phyloP scores from a whole-genome alignment of 1,140 invertebrate genomes.

The Drosophila equinoxialis region DNA sequence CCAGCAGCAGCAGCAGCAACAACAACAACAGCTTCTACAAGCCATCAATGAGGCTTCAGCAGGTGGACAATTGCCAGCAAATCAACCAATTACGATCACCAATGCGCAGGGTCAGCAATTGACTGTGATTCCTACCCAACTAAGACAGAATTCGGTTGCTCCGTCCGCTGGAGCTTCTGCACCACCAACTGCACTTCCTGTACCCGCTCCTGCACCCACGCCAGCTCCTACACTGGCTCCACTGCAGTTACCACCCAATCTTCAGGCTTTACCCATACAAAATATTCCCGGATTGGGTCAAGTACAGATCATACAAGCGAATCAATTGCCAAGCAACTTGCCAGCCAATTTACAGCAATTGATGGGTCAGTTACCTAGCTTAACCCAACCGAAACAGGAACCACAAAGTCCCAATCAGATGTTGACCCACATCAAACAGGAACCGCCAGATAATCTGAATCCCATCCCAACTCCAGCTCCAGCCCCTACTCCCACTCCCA shows the following conservation, averaged over 20 bases:
- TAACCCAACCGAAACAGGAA: conserved; percentile 71
- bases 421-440: conserved; percentile 78
- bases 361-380: conserved; percentile 54
- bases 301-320: conserved; percentile 86
- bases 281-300: conserved; percentile 90
- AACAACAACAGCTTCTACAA: conserved; percentile 73
- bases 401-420: conserved; percentile 76
- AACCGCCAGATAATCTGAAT: conserved; percentile 69
- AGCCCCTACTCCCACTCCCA: conserved; percentile 41
- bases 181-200: conserved; percentile 40
- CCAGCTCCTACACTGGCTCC: conserved; percentile 46
- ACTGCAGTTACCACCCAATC: conserved; percentile 70
- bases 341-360: conserved; percentile 72
- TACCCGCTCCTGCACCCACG: conserved; percentile 75
- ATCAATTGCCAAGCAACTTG: conserved; percentile 68
- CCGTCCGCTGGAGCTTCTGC: conserved; percentile 61
- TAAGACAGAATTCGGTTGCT: conserved; percentile 83
- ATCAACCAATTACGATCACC: conserved; percentile 86
- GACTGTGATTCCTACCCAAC: conserved; percentile 88
- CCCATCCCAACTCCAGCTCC: conserved; percentile 36
- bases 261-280: conserved; percentile 87
- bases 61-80: conserved; percentile 82
- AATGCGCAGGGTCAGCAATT: conserved; percentile 88
- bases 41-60: conserved; percentile 72
- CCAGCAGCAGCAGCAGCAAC: conserved; percentile 58